Evolutionary conservation across 2,113 vertebrate genomes (phyloP), one percentile per base, ranked within the genome.

Genomic region (Haemorhous mexicanus): DNA sequence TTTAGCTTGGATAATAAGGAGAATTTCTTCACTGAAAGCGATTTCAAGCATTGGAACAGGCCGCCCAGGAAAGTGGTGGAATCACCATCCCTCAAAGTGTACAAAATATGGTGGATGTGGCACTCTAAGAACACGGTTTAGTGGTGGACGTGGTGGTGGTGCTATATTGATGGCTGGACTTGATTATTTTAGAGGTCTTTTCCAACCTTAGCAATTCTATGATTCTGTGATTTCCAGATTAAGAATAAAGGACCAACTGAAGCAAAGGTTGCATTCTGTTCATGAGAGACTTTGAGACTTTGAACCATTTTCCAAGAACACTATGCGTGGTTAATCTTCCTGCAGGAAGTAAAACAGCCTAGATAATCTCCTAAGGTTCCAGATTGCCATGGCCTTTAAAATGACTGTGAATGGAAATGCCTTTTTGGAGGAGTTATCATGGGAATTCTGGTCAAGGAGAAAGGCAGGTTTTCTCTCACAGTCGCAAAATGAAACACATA

Each of bases 71-170:
- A 69, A 37, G 35, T 62, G 47, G 6, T 83, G 47, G 17, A 69
- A 43, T 49, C 9, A 2, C 41, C 4, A 33, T 47, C 21, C 11
- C 41, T 32, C 0, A 0, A 23, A 19, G 7, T 28, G 10, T 33
- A 55, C 30, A 32, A 55, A 49, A 23, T 22, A 26, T 2, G 6
- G 8, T 62, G 30, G 30, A 49, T 68, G 32, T 35, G 17, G 39
- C 24, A 47, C 7, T 53, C 37, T n/a, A 35, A 53, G 24, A 75
- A 7, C 26, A 10, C 2, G 8, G 8, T 55, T 76, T 49, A 41
- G 24, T 53, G 24, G 47, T 47, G 21, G 20, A 19, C 16, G 2
- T 55, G 8, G n/a, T 55, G 11, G 24, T 53, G n/a, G 47, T 35
- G 39, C 55, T 76, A 11, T 1, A 0, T 6, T 76, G 70, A 55